Evolutionary conservation across 2,113 vertebrate genomes (phyloP).

Genomic region (Orcinus orca): DNA sequence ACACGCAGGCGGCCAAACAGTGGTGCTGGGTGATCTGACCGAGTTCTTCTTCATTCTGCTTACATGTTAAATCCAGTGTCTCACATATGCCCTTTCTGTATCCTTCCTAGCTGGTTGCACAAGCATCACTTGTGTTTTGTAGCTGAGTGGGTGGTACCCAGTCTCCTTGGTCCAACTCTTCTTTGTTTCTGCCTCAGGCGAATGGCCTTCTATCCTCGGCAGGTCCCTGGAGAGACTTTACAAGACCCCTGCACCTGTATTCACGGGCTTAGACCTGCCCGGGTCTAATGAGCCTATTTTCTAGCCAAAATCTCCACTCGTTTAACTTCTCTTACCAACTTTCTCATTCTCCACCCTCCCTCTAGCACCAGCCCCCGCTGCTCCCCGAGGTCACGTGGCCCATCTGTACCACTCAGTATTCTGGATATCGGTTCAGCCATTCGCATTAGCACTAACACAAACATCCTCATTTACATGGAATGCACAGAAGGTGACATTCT

Average conservation of each 20-base stretch:
- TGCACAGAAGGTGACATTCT: conserved; percentile 76
- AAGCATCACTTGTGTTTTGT: not conserved
- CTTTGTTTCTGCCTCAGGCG: not conserved
- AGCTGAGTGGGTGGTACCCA: not conserved
- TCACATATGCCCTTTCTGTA: not conserved
- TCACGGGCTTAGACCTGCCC: not conserved
- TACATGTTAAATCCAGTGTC: not conserved
- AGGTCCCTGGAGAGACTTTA: not conserved
- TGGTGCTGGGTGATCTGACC: not conserved
- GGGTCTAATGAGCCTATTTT: not conserved
- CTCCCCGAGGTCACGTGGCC: not conserved
- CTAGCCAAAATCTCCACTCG: not conserved
- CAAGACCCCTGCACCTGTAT: not conserved
- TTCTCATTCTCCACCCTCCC: not conserved
- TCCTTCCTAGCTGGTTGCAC: not conserved
- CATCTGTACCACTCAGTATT: conserved; percentile 56
- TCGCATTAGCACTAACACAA: conserved; percentile 57
- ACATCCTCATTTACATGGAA: conserved; percentile 74
- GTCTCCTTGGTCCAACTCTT: not conserved
- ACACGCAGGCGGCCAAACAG: not conserved
- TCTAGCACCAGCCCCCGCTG: not conserved
- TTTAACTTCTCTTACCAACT: not conserved
- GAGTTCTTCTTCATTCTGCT: not conserved
- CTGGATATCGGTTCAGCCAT: conserved; percentile 41
- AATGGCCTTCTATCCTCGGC: not conserved